Percentiles rank a stretch among this genome's conserved stretches.
These are phyloP conservation scores for Tetrapedia diversipes DNA, from an alignment of 2,888 invertebrate species.

Conservation along the genomic window DNA sequence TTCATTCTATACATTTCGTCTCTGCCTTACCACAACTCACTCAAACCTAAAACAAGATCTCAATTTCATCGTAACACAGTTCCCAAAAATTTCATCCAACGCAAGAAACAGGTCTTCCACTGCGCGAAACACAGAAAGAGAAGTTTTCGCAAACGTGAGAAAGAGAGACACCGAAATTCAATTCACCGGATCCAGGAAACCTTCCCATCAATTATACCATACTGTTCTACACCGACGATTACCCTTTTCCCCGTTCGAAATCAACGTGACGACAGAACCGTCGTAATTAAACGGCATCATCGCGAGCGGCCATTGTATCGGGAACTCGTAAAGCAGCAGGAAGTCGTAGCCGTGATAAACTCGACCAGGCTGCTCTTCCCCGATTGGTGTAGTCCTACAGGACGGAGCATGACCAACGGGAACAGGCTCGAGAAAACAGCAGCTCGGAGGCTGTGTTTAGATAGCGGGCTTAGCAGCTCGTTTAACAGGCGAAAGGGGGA, in stretches of 20 bases:
- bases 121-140: too few species aligned
- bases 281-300: background rate
- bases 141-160: too few species aligned
- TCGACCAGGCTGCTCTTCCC: constrained; percentile 25
- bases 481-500: constrained; percentile 10
- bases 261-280: background rate
- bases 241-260: background rate
- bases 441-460: constrained; percentile 58
- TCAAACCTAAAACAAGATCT: too few species aligned
- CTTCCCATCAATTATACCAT: too few species aligned
- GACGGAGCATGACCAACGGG: constrained; percentile 39
- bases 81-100: too few species aligned
- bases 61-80: too few species aligned
- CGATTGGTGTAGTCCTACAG: constrained; percentile 25
- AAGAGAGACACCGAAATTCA: too few species aligned
- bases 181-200: too few species aligned
- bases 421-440: constrained; percentile 20
- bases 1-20: too few species aligned
- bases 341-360: constrained; percentile 36
- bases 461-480: constrained; percentile 46
- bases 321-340: constrained; percentile 48
- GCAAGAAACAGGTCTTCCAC: too few species aligned
- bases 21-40: too few species aligned
- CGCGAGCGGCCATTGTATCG: constrained; percentile 24
- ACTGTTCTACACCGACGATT: too few species aligned